Evolutionary conservation across 2,888 invertebrate genomes (phyloP).

Genomic region (Macrosoma leucophasiata): DNA sequence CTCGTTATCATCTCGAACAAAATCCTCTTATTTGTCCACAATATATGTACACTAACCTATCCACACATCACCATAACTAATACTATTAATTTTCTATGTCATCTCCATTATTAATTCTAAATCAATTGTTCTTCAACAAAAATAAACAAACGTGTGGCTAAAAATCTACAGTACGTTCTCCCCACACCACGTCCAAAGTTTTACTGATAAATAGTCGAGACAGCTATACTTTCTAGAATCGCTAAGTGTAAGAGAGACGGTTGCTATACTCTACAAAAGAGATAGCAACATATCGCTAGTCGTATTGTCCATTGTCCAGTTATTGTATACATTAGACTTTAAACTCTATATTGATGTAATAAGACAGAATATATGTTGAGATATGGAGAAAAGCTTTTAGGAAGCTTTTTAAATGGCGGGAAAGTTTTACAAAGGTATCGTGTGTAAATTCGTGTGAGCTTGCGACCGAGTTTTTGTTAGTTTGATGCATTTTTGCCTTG

Average conservation of each 20-base stretch:
- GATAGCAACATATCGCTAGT: conserved; percentile 23
- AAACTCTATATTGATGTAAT: too few species aligned
- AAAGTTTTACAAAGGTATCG: too few species aligned
- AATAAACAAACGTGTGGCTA: conserved; percentile 42
- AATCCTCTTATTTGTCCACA: conserved; percentile 6
- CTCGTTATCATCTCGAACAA: conserved; percentile 42
- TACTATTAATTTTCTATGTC: conserved; percentile 26
- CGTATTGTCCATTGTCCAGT: too few species aligned
- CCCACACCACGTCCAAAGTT: conserved; percentile 32
- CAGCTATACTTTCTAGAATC: conserved; percentile 10
- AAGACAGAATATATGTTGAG: too few species aligned
- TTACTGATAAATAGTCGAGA: conserved; percentile 34
- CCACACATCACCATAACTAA: conserved; percentile 41
- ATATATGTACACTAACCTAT: conserved; percentile 26
- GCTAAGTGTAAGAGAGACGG: conserved; percentile 40
- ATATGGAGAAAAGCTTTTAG: too few species aligned
- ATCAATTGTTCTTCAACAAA: conserved; percentile 27
- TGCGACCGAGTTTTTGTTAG: too few species aligned
- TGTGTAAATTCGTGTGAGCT: too few species aligned
- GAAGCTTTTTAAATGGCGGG: conserved; percentile 28
- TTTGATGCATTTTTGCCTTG: too few species aligned
- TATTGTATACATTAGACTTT: too few species aligned
- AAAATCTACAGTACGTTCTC: conserved; percentile 27
- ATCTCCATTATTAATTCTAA: conserved; percentile 28
- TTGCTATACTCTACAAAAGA: conserved; percentile 27